Base-by-base conservation (phyloP, 1,140 invertebrate species). In the Halesus radiatus region DNA sequence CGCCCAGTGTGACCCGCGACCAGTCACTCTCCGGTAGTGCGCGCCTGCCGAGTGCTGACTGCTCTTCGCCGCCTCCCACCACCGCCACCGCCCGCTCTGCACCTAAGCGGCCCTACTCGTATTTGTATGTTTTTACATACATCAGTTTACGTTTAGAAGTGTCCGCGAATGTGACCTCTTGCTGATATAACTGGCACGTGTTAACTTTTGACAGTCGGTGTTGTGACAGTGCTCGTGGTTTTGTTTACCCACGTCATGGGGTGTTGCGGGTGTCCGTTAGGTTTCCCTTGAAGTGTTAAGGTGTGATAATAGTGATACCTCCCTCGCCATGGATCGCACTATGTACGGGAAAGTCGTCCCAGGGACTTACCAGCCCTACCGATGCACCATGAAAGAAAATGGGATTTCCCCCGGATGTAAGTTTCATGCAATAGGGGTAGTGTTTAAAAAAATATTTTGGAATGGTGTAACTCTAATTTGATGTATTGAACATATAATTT, bases 301-400 rank as follows among this genome's bases (percentile, higher is more conserved):
- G 50, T 53, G 68, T 29, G 68, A 52, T 22, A 26, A 66, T 60
- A 53, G n/a, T 66, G 45, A 70, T 45, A 52, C 68, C 45, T 23
- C 20, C 3, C 18, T 81, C 84, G 86, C 85, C 78, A 95, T 96
- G 94, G 95, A 96, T 91, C 90, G 94, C 85, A 94, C 94, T 85
- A 95, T 95, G 94, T 96, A 96, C 86, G 94, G 94, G 78, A 95
- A 95, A 88, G 90, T 95, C 81, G 92, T 93, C 84, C 94, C 94
- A 15, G 94, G 94, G 81, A 93, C 93, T 85, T 93, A 95, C 87
- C 93, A 95, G 84, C 95, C 95, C 23, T 96, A 95, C 86, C 92
- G 94, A 86, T 94, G 94, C 85, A 94, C 94, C 1, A 90, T 94
- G 84, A 94, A 89, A 84, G 90, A 93, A 87, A 94, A 95, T 87